Conservation (phyloP, 2,797 vertebrate species). For the Tenualosa thibaudeaui region DNA sequence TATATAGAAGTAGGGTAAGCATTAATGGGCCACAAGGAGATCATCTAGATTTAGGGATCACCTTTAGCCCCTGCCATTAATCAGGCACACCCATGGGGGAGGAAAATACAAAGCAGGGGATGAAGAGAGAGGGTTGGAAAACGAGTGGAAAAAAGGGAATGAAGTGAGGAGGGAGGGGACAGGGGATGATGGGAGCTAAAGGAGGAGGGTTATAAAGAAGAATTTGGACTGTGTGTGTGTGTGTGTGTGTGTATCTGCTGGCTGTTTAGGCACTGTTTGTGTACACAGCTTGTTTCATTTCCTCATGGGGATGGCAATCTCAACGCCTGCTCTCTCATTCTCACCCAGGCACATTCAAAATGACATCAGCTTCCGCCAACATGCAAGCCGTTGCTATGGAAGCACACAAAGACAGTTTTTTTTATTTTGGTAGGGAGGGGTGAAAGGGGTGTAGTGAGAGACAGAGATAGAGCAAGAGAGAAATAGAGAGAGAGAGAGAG, state of each 20-base stretch:
- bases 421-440: constrained; percentile 58
- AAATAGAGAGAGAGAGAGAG: not conserved
- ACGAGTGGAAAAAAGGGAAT: not conserved
- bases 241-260: constrained; percentile 30
- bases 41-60: constrained; percentile 62
- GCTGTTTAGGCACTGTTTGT: constrained; percentile 65
- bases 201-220: constrained; percentile 9
- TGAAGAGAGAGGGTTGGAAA: not conserved
- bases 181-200: not conserved
- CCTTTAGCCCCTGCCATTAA: constrained; percentile 61
- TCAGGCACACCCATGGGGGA: constrained; percentile 54
- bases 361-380: constrained; percentile 93
- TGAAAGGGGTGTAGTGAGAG: constrained; percentile 60
- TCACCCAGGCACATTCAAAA: constrained; percentile 76
- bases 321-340: constrained; percentile 54
- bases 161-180: not conserved
- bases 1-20: constrained; percentile 24
- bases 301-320: constrained; percentile 59
- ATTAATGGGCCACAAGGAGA: constrained; percentile 41
- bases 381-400: constrained; percentile 85
- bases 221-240: constrained; percentile 45
- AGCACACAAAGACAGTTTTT: constrained; percentile 83
- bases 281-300: constrained; percentile 80
- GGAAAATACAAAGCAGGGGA: constrained; percentile 36
- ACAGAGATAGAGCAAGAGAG: not conserved